Base-by-base conservation (phyloP, 2,888 invertebrate species). In the Erannis defoliaria region DNA sequence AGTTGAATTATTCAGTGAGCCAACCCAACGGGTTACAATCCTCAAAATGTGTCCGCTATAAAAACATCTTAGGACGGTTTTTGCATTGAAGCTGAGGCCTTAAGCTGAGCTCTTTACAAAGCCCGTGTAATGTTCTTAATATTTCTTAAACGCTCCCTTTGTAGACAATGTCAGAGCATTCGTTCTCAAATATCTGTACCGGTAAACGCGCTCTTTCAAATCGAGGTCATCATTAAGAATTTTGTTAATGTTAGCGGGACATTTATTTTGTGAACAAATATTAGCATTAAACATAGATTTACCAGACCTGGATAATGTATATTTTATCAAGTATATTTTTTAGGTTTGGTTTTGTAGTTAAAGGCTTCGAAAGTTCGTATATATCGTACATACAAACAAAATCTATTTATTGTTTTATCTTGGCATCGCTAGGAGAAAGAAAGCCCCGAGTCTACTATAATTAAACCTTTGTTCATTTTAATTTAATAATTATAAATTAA, bases 121-220 rank as follows among this genome's bases (percentile, higher is more conserved):
- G 81, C 69, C 75, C 76, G 67, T 81, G 80, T 82, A 81, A 85
- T 82, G 81, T 74, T 79, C 77, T 78, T 80, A 81, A 84, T 85
- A 84, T 84, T 84, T 81, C 74, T 79, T 72, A 75, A 81, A 77
- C 72, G 78, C 72, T 71, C 68, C 70, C 70, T 77, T 82, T 83
- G 78, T 78, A 68, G 72, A 62, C 73, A 72, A 72, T 76, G 76
- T 48, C 53, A 54, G 48, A 31, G 6, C 35, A 37, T 46, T 62
- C 56, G 46, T 26, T 42, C 60, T 50, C 51, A 31, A 57, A 66
- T 64, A 29, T 59, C 63, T 63, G 35, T 45, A 57, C 62, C 61
- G 64, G 62, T 65, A 55, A 62, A 53, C 49, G 45, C n/a, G 29
- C 16, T 33, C 35, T 42, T 35, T 43, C 31, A 45, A 56, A 66